phyloP scores from a whole-genome alignment of 2,888 invertebrate genomes.

The Scaptomyza cyrtandrae region DNA sequence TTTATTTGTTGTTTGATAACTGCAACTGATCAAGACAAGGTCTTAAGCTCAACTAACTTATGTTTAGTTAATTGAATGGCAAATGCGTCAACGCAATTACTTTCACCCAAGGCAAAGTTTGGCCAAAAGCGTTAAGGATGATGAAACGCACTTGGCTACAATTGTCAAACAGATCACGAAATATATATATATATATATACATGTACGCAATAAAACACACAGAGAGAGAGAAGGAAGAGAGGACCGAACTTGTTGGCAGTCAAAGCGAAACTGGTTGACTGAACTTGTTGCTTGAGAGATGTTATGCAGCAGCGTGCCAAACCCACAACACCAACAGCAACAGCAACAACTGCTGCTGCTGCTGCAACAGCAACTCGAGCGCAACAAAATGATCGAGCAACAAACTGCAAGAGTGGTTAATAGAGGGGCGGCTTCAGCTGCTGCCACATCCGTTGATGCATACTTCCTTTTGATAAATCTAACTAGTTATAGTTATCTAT shows the following conservation, averaged over 20 bases:
- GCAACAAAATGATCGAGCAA: constrained; percentile 58
- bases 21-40: constrained; percentile 5
- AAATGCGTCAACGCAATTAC: constrained; percentile 33
- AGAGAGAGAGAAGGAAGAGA: constrained; percentile 5
- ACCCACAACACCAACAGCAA: constrained; percentile 26
- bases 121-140: constrained; percentile 1
- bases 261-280: constrained; percentile 71
- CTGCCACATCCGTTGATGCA: constrained; percentile 1
- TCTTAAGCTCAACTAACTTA: constrained; percentile 11
- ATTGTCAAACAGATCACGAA: constrained; percentile 8
- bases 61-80: constrained; percentile 28
- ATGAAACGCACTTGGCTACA: constrained; percentile 5
- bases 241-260: constrained; percentile 65
- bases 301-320: constrained; percentile 36
- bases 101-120: constrained; percentile 34
- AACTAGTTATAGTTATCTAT: constrained; percentile 6
- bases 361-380: constrained; percentile 64
- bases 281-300: constrained; percentile 56
- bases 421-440: background rate
- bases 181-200: too few species aligned
- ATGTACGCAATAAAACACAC: background rate
- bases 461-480: constrained; percentile 18
- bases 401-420: background rate
- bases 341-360: background rate
- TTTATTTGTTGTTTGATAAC: background rate